Evolutionary conservation across 35 echinoderm and acorn worm genomes (phyloP).

Genomic region (Lytechinus pictus): DNA sequence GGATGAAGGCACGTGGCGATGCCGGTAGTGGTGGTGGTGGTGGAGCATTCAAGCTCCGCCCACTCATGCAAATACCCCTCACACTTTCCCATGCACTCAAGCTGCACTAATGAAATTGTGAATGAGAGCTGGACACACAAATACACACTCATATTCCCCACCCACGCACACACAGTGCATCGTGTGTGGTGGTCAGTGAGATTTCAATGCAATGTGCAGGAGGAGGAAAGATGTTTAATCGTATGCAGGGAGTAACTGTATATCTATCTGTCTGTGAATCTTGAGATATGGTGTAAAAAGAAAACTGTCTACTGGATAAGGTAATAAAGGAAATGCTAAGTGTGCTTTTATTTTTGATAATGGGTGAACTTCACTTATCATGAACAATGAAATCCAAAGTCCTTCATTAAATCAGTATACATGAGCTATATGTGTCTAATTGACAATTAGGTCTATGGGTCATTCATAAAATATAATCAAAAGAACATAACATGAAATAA

Average conservation of each 20-base stretch:
- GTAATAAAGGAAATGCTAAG: not conserved
- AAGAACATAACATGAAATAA: too few species aligned
- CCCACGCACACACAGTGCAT: not conserved
- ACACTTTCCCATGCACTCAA: constrained; percentile 2
- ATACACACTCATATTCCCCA: not conserved
- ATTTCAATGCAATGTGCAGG: not conserved
- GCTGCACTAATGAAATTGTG: constrained; percentile 18
- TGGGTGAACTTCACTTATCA: not conserved
- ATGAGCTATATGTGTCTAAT: not conserved
- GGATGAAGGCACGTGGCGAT: not conserved
- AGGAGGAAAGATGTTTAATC: not conserved
- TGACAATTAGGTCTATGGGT: not conserved
- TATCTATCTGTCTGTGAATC: not conserved
- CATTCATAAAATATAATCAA: too few species aligned
- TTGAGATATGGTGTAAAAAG: not conserved
- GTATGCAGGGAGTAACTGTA: constrained; percentile 5
- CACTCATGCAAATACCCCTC: constrained; percentile 9
- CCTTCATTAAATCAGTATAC: not conserved
- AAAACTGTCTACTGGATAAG: not conserved
- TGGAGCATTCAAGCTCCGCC: not conserved
- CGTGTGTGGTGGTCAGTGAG: not conserved
- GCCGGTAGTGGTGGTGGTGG: not conserved
- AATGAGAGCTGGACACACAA: not conserved
- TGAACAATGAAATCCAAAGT: not conserved
- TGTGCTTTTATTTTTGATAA: not conserved